These are phyloP conservation scores for Zosterops borbonicus DNA, from an alignment of 2,113 vertebrate genomes.

Conservation along the genomic window DNA sequence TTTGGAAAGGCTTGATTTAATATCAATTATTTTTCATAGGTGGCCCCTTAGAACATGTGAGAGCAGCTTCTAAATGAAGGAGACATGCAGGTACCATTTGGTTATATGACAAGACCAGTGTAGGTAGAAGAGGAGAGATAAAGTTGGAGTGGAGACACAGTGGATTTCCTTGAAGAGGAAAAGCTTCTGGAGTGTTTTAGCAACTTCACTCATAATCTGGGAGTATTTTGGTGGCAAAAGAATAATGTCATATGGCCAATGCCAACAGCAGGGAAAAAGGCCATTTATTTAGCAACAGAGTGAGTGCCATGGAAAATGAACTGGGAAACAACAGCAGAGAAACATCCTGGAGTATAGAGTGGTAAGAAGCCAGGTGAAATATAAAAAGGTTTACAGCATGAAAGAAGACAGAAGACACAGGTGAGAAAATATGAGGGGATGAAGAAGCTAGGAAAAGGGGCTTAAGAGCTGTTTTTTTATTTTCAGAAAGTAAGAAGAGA, in stretches of 20 bases:
- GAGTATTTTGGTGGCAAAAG: not conserved
- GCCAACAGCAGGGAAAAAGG: not conserved
- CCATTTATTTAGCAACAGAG: not conserved
- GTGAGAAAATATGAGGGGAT: not conserved
- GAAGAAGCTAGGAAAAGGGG: not conserved
- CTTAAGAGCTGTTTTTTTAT: not conserved
- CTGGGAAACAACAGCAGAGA: not conserved
- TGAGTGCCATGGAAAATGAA: not conserved
- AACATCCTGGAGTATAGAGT: not conserved
- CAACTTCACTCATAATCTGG: not conserved
- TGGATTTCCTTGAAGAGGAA: not conserved
- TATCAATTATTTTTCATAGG: not conserved
- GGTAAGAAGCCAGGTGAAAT: not conserved
- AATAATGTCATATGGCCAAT: not conserved
- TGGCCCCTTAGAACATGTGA: not conserved
- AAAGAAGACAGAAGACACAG: not conserved
- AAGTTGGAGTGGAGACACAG: not conserved
- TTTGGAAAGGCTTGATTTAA: not conserved
- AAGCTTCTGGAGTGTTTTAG: not conserved
- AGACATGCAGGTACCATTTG: not conserved
- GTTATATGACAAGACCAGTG: not conserved
- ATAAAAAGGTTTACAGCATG: not conserved
- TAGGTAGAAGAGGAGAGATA: not conserved
- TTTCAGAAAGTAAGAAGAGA: not conserved
- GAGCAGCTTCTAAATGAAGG: not conserved